Evolutionary conservation across 2,113 vertebrate genomes (phyloP).

Genomic region (Phalacrocorax pelagicus): DNA sequence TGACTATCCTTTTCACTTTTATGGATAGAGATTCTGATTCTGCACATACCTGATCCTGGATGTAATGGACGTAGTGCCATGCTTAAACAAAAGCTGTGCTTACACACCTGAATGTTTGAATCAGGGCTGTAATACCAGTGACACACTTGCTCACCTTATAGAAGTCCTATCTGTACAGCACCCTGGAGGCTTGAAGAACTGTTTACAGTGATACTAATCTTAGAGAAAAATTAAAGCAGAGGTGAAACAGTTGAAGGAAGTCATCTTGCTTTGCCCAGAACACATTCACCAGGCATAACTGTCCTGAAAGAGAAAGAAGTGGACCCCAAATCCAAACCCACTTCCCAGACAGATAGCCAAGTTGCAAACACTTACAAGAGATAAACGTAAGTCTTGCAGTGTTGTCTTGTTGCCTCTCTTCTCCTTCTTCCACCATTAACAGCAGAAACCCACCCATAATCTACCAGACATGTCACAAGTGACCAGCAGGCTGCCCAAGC

Average conservation of each 20-base stretch:
- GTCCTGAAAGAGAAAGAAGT: neutral
- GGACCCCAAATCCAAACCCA: neutral
- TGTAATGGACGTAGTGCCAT: neutral
- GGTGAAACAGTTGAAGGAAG: neutral
- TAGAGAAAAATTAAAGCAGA: neutral
- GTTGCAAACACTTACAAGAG: neutral
- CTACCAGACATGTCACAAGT: neutral
- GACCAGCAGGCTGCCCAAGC: neutral
- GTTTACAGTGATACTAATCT: neutral
- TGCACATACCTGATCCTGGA: neutral
- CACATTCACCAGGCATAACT: rapidly evolving
- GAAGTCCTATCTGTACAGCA: neutral
- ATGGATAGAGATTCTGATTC: neutral
- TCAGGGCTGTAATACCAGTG: neutral
- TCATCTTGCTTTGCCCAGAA: neutral
- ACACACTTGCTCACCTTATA: neutral
- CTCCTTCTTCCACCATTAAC: neutral
- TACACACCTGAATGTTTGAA: neutral
- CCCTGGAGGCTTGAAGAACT: neutral
- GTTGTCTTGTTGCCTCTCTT: neutral
- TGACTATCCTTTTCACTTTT: neutral
- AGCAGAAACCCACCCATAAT: neutral
- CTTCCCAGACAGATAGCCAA: neutral
- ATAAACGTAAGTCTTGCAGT: neutral
- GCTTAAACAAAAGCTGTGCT: neutral